Base-by-base conservation (phyloP, 2,888 invertebrate species). In the Caenorhabditis sulstoni region DNA sequence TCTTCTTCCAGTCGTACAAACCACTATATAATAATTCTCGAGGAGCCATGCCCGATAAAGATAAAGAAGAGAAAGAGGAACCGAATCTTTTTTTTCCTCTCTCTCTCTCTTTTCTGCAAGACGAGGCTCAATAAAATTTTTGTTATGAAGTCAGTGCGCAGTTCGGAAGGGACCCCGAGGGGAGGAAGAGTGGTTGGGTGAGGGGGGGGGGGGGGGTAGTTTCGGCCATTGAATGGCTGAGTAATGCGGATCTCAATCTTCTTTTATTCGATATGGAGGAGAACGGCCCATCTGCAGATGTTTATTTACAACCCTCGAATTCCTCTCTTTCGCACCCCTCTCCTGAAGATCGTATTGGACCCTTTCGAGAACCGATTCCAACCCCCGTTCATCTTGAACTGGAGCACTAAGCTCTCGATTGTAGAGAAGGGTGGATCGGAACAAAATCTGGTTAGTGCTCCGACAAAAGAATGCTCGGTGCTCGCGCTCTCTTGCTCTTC, bases 241-340 rank as follows among this genome's bases (percentile, higher is more conserved):
- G 73, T 73, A 73, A 73, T 73, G 73, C 73, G 73, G 64, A 73
- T 73, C 73, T 73, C 73, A 64, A 64, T 73, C 73, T 73, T 73
- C 29, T 41, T 73, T 73, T 64, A 73, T 73, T 73, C 58, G 73
- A 73, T 73, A 73, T 73, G 64, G 18, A 59, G 23, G 47, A 57
- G n/a, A 47, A 55, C 18, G 44, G 44, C 66, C 53, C 55, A 65
- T 65, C 18, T 45, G n/a, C 44, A 66, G 66, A 66, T 66, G 66
- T 66, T 66, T 66, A 66, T 66, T 66, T 66, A 57, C 66, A 53
- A 66, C 47, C 53, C 53, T 55, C 44, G 20, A 22, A 3, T 39
- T 14, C 22, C n/a, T 47, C 11, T 35, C 18, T 11, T 14, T 47
- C 39, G 1, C 41, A 14, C 22, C 9, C 20, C 18, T 61, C 47